Conservation (phyloP, 2,797 vertebrate species). For the Rhinatrema bivittatum region DNA sequence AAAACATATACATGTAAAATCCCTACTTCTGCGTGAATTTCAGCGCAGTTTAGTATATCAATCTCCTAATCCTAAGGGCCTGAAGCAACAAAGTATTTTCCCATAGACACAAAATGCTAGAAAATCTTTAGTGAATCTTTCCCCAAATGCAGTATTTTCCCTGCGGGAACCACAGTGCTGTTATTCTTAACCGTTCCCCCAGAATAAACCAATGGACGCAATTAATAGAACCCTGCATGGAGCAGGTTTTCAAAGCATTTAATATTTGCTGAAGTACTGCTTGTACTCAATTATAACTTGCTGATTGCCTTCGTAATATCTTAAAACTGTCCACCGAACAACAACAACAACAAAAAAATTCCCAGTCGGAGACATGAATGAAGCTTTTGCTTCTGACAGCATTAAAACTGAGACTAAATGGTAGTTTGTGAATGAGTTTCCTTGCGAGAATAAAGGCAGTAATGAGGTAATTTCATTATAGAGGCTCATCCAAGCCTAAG, state of each 20-base stretch:
- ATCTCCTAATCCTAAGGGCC: no score
- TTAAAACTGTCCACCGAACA: constrained; percentile 81
- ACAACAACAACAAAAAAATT: constrained; percentile 50
- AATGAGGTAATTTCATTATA: constrained; percentile 98
- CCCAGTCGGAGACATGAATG: constrained; percentile 69
- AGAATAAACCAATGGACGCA: constrained; percentile 71
- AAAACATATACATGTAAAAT: no score
- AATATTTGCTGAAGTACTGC: constrained; percentile 90
- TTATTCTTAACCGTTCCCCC: no score
- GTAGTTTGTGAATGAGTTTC: constrained; percentile 84
- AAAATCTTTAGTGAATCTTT: no score
- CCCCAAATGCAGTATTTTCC: no score
- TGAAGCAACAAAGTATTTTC: no score
- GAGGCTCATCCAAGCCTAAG: constrained; percentile 72
- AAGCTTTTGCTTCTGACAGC: constrained; percentile 70
- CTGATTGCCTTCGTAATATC: constrained; percentile 90
- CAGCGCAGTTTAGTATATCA: no score
- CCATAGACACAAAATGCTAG: no score
- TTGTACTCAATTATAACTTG: constrained; percentile 98
- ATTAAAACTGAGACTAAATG: constrained; percentile 85
- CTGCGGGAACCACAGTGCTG: no score
- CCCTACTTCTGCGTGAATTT: no score
- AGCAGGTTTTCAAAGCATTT: constrained; percentile 77
- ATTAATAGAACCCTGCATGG: constrained; percentile 78
- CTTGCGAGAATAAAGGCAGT: constrained; percentile 78